Evolutionary conservation across 1,140 invertebrate species (phyloP).

Genomic region (Planococcus citri): DNA sequence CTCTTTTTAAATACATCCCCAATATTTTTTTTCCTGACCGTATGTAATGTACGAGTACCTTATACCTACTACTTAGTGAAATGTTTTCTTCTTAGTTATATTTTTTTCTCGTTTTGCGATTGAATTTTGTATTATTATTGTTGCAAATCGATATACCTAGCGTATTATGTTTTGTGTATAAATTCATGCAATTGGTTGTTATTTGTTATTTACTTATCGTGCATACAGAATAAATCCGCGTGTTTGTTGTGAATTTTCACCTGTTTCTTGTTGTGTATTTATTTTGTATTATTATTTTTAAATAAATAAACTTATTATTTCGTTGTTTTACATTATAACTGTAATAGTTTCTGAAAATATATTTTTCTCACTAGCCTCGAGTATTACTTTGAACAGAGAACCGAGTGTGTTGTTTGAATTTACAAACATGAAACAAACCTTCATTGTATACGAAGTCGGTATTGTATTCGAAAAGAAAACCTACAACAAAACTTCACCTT

Average conservation of each 20-base stretch:
- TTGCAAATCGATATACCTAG: not conserved
- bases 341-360: slow-evolving; percentile 3
- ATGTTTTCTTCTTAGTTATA: not conserved
- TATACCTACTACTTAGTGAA: too few species aligned
- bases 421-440: too few species aligned
- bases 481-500: too few species aligned
- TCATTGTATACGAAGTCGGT: too few species aligned
- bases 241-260: not conserved
- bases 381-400: too few species aligned
- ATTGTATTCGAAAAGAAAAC: too few species aligned
- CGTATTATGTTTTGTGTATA: not conserved
- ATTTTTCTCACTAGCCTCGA: not conserved
- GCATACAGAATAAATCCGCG: not conserved
- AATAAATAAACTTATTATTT: not conserved
- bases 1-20: too few species aligned
- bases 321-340: not conserved
- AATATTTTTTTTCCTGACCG: too few species aligned
- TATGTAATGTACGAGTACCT: too few species aligned
- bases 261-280: not conserved
- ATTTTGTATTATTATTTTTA: not conserved
- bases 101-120: not conserved
- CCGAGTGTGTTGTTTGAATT: too few species aligned
- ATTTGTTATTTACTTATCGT: slow-evolving; percentile 4
- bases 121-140: not conserved
- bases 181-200: not conserved